These are phyloP conservation scores for Tetraodon nigroviridis DNA, from an alignment of 2,113 vertebrate genomes.

Conservation along the genomic window DNA sequence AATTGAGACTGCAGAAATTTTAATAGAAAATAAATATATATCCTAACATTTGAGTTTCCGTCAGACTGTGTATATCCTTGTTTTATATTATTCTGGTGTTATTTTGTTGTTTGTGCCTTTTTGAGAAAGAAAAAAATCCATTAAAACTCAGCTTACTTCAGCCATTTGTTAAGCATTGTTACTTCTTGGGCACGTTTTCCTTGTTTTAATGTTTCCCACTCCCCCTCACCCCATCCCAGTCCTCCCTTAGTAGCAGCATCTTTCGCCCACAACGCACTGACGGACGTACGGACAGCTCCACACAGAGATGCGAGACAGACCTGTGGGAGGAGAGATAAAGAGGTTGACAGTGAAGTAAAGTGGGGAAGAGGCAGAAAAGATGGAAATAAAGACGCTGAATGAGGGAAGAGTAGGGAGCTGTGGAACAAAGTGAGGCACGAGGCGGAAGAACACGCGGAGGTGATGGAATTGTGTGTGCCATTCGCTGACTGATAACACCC, in stretches of 20 bases:
- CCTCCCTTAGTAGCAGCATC: background rate
- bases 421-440: background rate
- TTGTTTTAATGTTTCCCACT: conserved; percentile 27
- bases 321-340: background rate
- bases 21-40: no score
- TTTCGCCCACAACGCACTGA: conserved; percentile 33
- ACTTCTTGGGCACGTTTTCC: conserved; percentile 35
- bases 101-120: no score
- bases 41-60: no score
- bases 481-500: background rate
- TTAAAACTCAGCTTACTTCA: conserved; percentile 41
- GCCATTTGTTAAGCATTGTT: conserved; percentile 36
- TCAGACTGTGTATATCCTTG: no score
- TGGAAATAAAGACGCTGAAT: background rate
- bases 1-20: no score
- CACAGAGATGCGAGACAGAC: conserved; percentile 3
- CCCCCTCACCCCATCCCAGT: conserved; percentile 12
- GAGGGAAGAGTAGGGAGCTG: background rate
- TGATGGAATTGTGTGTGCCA: conserved; percentile 4
- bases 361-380: no score
- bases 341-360: background rate
- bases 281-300: conserved; percentile 22
- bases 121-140: background rate
- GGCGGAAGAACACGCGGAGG: background rate
- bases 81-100: no score